Evolutionary conservation across 2,113 vertebrate genomes (phyloP), one percentile per base, ranked within the genome.

Genomic region (Alectura lathami): DNA sequence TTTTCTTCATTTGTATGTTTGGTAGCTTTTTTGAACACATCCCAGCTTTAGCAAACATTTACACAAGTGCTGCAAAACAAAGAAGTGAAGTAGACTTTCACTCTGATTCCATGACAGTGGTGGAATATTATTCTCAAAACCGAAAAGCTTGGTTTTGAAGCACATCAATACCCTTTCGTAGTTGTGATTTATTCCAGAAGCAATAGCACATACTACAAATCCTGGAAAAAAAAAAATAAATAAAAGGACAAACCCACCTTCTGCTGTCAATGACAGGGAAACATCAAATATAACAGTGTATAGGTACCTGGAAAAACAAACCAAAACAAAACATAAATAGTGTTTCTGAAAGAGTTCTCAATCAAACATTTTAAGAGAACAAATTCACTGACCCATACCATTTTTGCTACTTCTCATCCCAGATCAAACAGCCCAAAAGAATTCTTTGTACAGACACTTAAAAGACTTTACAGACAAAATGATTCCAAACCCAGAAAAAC

Each of bases 361-460:
- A 30, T 80, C 68, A 92, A 87, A 10, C 30, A 74, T 54, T 93
- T 91, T 75, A 90, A 76, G 68, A 68, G 54, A 88, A 62, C 40
- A 86, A 86, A 89, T 3, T 70, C 83, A 88, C 38, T 73, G 91
- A 83, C 75, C 63, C 40, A 62, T 69, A 51, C 30, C 15, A 3
- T 56, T 34, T 63, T 43, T 84, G 64, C 53, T 93, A 88, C 69
- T 95, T 92, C 69, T 91, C 64, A 80, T 94, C 50, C n/a, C 67
- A 88, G 70, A 96, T 95, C 91, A 96, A 96, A 97, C 82, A 43
- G 16, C 54, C 63, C 47, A 91, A 73, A 13, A 69, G 57, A 93
- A 75, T 93, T 86, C 95, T 96, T 95, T 96, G 88, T 86, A 83
- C 45, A 67, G 67, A 45, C 43, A 86, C 59, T 83, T 89, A 54